Percentiles rank a stretch among this genome's conserved stretches.
These are phyloP conservation scores for Eidolon helvum DNA, from an alignment of 2,113 vertebrate species.

Conservation along the genomic window DNA sequence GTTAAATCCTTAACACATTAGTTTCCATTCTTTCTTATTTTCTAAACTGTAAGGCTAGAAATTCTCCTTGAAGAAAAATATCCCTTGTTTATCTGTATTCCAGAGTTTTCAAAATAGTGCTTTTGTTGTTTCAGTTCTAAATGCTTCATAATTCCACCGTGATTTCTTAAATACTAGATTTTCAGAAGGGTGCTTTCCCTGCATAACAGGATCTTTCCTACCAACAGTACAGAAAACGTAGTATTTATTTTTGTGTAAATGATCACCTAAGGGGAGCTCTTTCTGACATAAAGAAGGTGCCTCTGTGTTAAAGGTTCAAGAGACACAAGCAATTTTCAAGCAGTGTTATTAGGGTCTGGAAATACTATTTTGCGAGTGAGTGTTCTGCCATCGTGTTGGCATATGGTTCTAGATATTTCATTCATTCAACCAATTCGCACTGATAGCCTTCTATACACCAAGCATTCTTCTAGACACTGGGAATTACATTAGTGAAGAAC, in stretches of 20 bases:
- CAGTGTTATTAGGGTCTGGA: background rate
- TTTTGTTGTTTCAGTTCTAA: constrained; percentile 1
- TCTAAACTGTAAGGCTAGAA: background rate
- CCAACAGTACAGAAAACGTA: background rate
- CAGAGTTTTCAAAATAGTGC: background rate
- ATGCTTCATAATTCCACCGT: background rate
- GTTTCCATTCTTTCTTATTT: constrained; percentile 11
- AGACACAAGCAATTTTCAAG: background rate
- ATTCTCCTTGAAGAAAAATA: background rate
- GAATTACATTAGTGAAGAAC: background rate
- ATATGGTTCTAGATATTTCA: background rate
- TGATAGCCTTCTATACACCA: background rate
- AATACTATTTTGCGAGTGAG: background rate
- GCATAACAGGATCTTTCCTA: background rate
- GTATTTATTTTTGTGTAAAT: background rate
- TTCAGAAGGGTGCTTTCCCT: background rate
- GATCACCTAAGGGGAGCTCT: background rate
- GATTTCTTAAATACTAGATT: constrained; percentile 36
- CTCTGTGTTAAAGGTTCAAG: background rate
- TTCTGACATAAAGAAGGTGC: background rate
- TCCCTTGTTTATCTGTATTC: background rate
- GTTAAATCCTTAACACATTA: background rate
- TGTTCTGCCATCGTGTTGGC: background rate
- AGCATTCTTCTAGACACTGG: background rate
- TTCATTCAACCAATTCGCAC: background rate